phyloP scores from a whole-genome alignment of 2,797 vertebrate genomes.

The Peromyscus nudipes region DNA sequence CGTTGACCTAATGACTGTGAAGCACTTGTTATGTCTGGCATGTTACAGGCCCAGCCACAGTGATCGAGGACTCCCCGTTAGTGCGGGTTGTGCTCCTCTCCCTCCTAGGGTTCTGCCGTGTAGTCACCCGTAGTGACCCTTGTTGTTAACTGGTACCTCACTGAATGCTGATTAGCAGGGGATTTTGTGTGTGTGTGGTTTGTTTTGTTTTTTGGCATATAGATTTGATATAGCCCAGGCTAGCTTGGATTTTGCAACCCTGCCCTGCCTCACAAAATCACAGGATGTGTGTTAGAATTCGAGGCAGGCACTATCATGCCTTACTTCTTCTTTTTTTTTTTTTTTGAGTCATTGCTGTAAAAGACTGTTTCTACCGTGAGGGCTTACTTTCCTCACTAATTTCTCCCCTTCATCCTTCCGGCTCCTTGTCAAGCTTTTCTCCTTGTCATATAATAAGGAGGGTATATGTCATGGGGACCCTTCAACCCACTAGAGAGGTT shows the following conservation, averaged over 20 bases:
- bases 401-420: slow-evolving; percentile 1
- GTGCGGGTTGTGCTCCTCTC: background rate
- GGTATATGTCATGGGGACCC: background rate
- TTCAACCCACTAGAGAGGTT: slow-evolving; percentile 31
- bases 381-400: background rate
- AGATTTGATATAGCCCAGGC: background rate
- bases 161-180: slow-evolving; percentile 4
- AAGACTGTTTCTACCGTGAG: background rate
- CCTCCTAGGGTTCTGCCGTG: background rate
- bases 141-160: background rate
- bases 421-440: slow-evolving; percentile 18
- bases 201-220: background rate
- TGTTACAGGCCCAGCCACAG: background rate
- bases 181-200: background rate
- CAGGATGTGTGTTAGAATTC: background rate
- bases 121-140: background rate
- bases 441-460: background rate
- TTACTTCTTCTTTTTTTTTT: background rate
- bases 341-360: slow-evolving; percentile 56
- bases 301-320: background rate
- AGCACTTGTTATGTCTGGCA: background rate
- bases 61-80: background rate
- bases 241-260: background rate
- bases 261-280: background rate
- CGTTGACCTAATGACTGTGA: background rate